These are phyloP conservation scores for Sphaerodactylus townsendi DNA, from an alignment of 2,113 vertebrate species.

Conservation along the genomic window DNA sequence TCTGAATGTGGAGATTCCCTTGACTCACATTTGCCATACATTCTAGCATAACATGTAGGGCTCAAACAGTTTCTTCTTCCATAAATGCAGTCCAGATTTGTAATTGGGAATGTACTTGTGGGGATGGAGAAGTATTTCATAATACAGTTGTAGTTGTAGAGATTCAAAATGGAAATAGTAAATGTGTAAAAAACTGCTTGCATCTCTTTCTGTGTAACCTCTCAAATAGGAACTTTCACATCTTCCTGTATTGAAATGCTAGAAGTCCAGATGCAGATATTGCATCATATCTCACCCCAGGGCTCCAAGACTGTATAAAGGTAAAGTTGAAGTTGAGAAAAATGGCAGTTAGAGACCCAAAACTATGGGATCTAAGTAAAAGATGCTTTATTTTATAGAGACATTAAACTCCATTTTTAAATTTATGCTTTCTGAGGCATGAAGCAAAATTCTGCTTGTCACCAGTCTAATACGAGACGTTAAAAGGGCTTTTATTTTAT, in stretches of 20 bases:
- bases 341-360: not conserved
- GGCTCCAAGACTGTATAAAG: not conserved
- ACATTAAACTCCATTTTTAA: not conserved
- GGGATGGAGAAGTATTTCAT: too few species aligned
- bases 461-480: not conserved
- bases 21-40: too few species aligned
- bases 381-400: not conserved
- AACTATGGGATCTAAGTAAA: not conserved
- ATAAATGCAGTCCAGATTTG: too few species aligned
- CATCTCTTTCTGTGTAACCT: not conserved
- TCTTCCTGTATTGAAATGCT: not conserved
- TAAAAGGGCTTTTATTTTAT: constrained; percentile 11
- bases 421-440: not conserved
- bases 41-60: too few species aligned
- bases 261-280: not conserved
- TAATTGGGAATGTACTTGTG: too few species aligned
- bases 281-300: not conserved
- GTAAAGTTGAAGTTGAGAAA: not conserved
- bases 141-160: too few species aligned
- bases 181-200: too few species aligned
- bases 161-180: too few species aligned
- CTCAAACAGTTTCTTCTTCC: too few species aligned
- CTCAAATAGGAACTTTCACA: not conserved
- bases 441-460: not conserved
- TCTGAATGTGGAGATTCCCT: too few species aligned